A percentile compares a stretch with the other conserved stretches of the same genome.
Evolutionary conservation across 2,797 vertebrate genomes (phyloP).

Genomic region (Poeciliopsis gracilis): DNA sequence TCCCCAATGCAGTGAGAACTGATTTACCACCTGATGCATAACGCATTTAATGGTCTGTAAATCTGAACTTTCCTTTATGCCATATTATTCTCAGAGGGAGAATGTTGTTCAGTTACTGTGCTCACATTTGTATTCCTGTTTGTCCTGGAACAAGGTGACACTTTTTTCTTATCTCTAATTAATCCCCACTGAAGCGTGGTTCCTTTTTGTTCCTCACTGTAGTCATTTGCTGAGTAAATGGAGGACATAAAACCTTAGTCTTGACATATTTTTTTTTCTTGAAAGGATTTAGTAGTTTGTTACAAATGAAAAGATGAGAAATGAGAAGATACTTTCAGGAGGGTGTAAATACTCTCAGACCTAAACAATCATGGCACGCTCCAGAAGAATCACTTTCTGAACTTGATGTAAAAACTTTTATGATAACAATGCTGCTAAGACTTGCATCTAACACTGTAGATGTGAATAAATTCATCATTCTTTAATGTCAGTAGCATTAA

Average conservation of each 20-base stretch:
- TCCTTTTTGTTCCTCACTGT: slow-evolving; percentile 22
- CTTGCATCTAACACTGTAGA: not conserved
- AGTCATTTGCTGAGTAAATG: not conserved
- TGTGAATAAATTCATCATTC: too few relatives aligned
- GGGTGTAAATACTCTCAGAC: not conserved
- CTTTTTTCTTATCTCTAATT: slow-evolving; percentile 29
- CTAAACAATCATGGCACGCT: not conserved
- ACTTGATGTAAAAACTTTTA: not conserved
- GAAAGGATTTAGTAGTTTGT: not conserved
- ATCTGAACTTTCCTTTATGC: slow-evolving; percentile 58
- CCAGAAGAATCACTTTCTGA: not conserved
- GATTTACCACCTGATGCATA: slow-evolving; percentile 64
- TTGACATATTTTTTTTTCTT: not conserved
- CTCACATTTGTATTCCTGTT: slow-evolving; percentile 19
- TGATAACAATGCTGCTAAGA: not conserved
- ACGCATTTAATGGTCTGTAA: slow-evolving; percentile 63
- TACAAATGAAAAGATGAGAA: not conserved
- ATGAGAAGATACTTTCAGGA: not conserved
- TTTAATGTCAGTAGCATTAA: not conserved
- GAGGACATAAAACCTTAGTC: not conserved
- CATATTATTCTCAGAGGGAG: slow-evolving; percentile 18
- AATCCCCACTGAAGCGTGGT: slow-evolving; percentile 31
- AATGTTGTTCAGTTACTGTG: slow-evolving; percentile 21
- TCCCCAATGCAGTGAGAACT: slow-evolving; percentile 25
- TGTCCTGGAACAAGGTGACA: slow-evolving; percentile 40